Evolutionary conservation across 2,888 invertebrate genomes (phyloP).

Genomic region (Apoderus coryli): DNA sequence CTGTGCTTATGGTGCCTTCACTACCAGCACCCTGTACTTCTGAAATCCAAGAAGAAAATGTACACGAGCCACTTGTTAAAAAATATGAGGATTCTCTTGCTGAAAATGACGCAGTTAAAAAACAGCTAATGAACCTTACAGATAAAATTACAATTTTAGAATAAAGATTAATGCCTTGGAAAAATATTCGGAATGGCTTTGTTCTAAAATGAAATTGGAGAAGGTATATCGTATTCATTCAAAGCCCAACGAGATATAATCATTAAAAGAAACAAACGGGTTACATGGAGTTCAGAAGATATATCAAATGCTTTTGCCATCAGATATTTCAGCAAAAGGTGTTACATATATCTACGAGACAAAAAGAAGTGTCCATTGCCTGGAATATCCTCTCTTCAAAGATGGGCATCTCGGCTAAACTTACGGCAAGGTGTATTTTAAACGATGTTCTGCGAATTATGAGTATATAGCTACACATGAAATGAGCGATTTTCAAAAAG

Average conservation of each 20-base stretch:
- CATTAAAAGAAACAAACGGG: conserved; percentile 10
- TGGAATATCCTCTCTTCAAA: conserved; percentile 15
- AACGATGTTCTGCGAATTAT: too few species aligned
- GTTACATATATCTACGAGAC: conserved; percentile 15
- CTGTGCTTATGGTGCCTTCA: neutral
- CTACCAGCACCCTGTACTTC: conserved; percentile 3
- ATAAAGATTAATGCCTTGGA: conserved; percentile 4
- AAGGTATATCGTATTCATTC: neutral
- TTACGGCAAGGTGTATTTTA: too few species aligned
- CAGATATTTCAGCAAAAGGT: conserved; percentile 16
- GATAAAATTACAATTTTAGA: too few species aligned
- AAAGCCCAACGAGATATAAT: conserved; percentile 8
- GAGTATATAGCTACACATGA: too few species aligned
- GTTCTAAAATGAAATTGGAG: conserved; percentile 5
- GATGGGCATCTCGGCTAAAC: conserved; percentile 17
- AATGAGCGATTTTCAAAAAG: too few species aligned
- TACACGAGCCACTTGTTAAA: neutral
- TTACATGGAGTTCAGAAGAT: conserved; percentile 12
- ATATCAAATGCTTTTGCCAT: too few species aligned
- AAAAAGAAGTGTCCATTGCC: conserved; percentile 17
- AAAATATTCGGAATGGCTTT: conserved; percentile 2
- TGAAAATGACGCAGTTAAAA: conserved; percentile 7
- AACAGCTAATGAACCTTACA: conserved; percentile 3
- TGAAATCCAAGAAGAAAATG: conserved; percentile 5
- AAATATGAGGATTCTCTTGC: conserved; percentile 4